Evolutionary conservation across 2,888 invertebrate genomes (phyloP), one percentile per base, ranked within the genome.

Genomic region (Melitaea athalia): DNA sequence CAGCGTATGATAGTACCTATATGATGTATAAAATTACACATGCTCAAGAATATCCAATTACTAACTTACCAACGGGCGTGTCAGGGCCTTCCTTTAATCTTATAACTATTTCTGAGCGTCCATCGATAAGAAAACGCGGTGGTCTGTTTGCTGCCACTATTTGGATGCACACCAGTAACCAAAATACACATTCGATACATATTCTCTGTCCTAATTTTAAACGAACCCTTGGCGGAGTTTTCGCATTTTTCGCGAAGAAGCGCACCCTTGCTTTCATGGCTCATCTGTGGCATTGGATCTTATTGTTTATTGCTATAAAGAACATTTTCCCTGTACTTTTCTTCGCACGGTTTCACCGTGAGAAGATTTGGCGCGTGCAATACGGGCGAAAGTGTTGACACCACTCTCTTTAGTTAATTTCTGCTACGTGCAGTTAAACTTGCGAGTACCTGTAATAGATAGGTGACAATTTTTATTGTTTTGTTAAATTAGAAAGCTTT

Each of bases 91-190:
- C 98, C 87, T 97, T 97, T 81, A 98, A 92, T 84, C 97, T 94
- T 79, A 98, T 94, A 74, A 98, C 97, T 79, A 98, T 98, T 93
- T 98, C 98, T 75, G 97, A 96, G 87, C 97, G 97, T 71, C 96
- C 97, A 81, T 97, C 96, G 84, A 96, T 96, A 68, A 97, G 93
- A 87, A 98, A 98, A 72, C 96, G 94, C n/a, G 98, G 98, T 59
- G 98, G 97, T 79, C 95, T 94, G 93, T 98, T 98, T 72, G 94
- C 94, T 10, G 78, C 75, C 1, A 79, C 85, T 69, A 77, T 76
- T 64, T 82, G 78, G 50, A 84, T 74, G 49, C 72, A 69, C 38
- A 80, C 73, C 61, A 87, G 68, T 61, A 88, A 69, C 75, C 72
- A 77, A 57, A 88, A 60, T 72, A 76, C 62, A 57, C 57, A 65